Base-by-base conservation (phyloP, 1,140 invertebrate genomes). In the Oppia nitens region DNA sequence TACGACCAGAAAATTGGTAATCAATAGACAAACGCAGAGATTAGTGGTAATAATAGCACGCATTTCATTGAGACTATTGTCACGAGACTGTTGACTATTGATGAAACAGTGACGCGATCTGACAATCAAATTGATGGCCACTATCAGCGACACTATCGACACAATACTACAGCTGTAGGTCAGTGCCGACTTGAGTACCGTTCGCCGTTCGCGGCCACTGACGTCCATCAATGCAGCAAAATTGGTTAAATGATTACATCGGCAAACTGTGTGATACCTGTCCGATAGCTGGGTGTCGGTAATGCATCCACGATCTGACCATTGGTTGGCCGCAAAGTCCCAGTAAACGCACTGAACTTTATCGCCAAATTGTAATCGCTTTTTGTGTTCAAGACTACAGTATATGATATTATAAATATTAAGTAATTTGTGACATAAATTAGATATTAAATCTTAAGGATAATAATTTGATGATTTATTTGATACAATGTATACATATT, bases 221-320 rank as follows among this genome's bases (percentile, higher is more conserved):
- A 68, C 56, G 57, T 94, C 89, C 52, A 92, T 84, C 17, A 96
- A 74, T 47, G 68, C 67, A 47, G 73, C 74, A 65, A 76, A 76
- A 64, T 73, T 74, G 9, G 74, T 76, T 2, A 76, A 66, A 63
- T 76, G 74, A 58, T 70, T 62, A 65, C 74, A 76, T 55, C 68
- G 61, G 64, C 74, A 76, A 12, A 69, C 66, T 9, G 73, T 58
- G 17, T 58, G 23, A n/a, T 17, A 12, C 20, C n/a, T 23, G 51
- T 17, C 29, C 20, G n/a, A 14, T 51, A 9, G 6, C n/a, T 23
- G 6, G 4, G 6, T 4, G 29, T 23, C 56, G 0, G 17, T n/a
- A 29, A 12, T 9, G 40, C 56, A 58, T 28, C 56, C 56, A 26
- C n/a, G 12, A 6, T 17, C 11, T 14, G 23, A n/a, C 56, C 56